A percentile compares a stretch with the other conserved stretches of the same genome.
phyloP scores from a whole-genome alignment of 2,888 invertebrate species.

The Chloromyia formosa region DNA sequence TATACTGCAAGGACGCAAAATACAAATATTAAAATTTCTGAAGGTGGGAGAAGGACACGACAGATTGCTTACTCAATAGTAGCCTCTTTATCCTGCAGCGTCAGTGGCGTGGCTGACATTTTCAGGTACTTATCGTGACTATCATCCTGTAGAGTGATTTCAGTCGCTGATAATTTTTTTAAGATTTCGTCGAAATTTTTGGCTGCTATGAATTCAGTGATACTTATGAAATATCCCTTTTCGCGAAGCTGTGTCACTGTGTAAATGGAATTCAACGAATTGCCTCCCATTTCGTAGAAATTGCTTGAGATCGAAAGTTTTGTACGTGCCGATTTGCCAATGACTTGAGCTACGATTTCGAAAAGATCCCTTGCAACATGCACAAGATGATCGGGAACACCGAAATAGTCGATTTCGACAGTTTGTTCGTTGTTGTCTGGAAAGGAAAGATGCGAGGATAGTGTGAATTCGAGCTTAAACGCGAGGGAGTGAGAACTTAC shows the following conservation, averaged over 20 bases:
- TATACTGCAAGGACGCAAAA: slow-evolving; percentile 69
- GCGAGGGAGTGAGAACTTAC: slow-evolving; percentile 60
- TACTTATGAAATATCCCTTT: slow-evolving; percentile 81
- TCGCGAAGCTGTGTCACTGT: slow-evolving; percentile 81
- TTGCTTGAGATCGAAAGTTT: slow-evolving; percentile 73
- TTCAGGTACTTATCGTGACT: slow-evolving; percentile 58
- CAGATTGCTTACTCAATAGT: slow-evolving; percentile 74
- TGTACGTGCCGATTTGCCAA: slow-evolving; percentile 72
- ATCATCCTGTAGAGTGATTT: slow-evolving; percentile 56
- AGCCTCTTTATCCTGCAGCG: slow-evolving; percentile 69
- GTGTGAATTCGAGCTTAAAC: slow-evolving; percentile 2
- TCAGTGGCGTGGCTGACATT: slow-evolving; percentile 58
- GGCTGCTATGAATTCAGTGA: slow-evolving; percentile 82
- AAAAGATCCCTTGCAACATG: slow-evolving; percentile 75
- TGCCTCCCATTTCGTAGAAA: slow-evolving; percentile 87
- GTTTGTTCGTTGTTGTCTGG: neutral
- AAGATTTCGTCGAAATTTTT: slow-evolving; percentile 76
- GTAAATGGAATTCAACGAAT: slow-evolving; percentile 85
- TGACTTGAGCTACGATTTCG: slow-evolving; percentile 77
- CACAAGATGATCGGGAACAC: slow-evolving; percentile 69
- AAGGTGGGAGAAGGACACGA: neutral
- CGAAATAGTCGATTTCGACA: slow-evolving; percentile 69
- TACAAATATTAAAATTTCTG: neutral
- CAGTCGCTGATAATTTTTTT: slow-evolving; percentile 66
- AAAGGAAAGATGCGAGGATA: neutral